A percentile compares a stretch with the other conserved stretches of the same genome.
Evolutionary conservation across 2,113 vertebrate genomes (phyloP).

Genomic region (Ginglymostoma cirratum): DNA sequence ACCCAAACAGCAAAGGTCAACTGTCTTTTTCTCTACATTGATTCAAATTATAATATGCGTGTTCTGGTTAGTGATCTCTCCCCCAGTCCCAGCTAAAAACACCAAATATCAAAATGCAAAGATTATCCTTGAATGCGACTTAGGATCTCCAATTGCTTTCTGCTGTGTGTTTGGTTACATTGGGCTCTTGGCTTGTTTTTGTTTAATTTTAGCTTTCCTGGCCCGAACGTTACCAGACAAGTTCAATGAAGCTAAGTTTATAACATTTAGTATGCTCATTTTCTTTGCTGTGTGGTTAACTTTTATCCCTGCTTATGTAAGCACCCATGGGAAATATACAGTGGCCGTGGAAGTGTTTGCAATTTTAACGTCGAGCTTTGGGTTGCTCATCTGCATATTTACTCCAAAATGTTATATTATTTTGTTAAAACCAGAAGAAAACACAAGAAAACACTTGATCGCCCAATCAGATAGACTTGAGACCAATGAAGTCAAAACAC

Average conservation of each 20-base stretch:
- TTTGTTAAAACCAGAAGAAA: not conserved
- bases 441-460: not conserved
- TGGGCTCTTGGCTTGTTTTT: not conserved
- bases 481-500: not conserved
- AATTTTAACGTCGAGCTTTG: conserved; percentile 14
- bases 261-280: conserved; percentile 5
- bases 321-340: not conserved
- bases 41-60: not conserved
- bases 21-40: not conserved
- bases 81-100: not conserved
- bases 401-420: conserved; percentile 13
- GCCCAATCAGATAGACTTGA: not conserved
- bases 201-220: conserved; percentile 18
- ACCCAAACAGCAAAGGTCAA: not conserved
- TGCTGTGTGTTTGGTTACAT: conserved; percentile 8
- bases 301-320: conserved; percentile 4
- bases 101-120: not conserved
- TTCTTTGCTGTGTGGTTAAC: conserved; percentile 12
- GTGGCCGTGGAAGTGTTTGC: conserved; percentile 6
- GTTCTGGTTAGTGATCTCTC: not conserved
- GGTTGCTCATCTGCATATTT: not conserved
- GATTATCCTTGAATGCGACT: not conserved
- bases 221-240: not conserved
- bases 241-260: conserved; percentile 25
- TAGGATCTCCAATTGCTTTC: not conserved